phyloP scores from a whole-genome alignment of 92 coral and sea anemone genomes.

The Parazoanthus atlanticus region DNA sequence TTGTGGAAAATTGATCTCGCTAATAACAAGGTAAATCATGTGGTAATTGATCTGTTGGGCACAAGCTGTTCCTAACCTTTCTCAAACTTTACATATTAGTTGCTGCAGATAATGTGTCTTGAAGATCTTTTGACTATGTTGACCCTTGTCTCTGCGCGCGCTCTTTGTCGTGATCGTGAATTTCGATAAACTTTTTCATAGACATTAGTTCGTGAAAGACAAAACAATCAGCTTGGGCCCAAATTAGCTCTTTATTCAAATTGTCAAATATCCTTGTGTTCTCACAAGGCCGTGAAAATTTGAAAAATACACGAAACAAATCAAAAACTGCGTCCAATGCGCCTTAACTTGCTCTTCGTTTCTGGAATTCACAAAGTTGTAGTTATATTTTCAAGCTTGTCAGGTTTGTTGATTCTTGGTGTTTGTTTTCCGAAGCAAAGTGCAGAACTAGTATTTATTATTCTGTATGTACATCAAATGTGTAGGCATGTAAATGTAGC shows the following conservation, averaged over 20 bases:
- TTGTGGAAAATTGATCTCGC: slow-evolving; percentile 98
- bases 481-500: background rate
- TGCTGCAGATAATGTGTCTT: background rate
- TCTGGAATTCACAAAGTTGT: slow-evolving; percentile 24
- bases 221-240: background rate
- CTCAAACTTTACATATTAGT: background rate
- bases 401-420: background rate
- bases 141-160: background rate
- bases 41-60: background rate
- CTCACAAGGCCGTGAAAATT: background rate
- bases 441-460: background rate
- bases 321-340: background rate
- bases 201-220: no score
- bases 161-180: background rate
- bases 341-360: background rate
- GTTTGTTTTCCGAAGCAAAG: slow-evolving; percentile 1
- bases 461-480: no score
- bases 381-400: background rate
- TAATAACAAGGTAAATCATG: slow-evolving; percentile 83
- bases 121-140: slow-evolving; percentile 7
- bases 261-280: background rate
- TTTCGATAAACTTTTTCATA: background rate
- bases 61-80: background rate
- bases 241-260: background rate
- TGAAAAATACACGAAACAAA: slow-evolving; percentile 8